Percentiles rank a stretch among this genome's conserved stretches.
phyloP scores from a whole-genome alignment of 1,140 invertebrate genomes.

The Steinernema khuongi region DNA sequence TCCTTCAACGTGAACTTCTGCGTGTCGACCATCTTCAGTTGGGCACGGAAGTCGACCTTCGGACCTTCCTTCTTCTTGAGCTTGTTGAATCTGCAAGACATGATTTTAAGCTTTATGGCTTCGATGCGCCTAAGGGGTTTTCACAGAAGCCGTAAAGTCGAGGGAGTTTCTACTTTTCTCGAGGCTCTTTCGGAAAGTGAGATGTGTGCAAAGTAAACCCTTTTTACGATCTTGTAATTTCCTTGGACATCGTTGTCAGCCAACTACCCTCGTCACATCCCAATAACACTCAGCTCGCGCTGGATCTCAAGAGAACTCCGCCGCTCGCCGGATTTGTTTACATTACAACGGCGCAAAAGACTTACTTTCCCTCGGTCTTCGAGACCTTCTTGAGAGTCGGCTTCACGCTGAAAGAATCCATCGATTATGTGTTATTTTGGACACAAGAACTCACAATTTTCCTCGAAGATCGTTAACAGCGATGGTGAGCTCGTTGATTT shows the following conservation, averaged over 20 bases:
- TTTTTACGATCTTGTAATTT: too few species aligned
- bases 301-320: not conserved
- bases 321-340: not conserved
- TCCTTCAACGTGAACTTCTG: slow-evolving; percentile 98
- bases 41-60: slow-evolving; percentile 97
- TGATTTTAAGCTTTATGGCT: not conserved
- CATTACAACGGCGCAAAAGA: not conserved
- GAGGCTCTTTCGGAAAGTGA: too few species aligned
- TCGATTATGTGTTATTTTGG: not conserved
- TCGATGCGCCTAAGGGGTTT: not conserved
- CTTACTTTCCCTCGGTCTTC: slow-evolving; percentile 90
- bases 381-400: slow-evolving; percentile 97
- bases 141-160: too few species aligned
- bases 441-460: slow-evolving; percentile 86
- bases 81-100: slow-evolving; percentile 71
- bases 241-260: too few species aligned
- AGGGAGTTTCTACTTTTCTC: too few species aligned
- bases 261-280: too few species aligned
- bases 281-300: too few species aligned
- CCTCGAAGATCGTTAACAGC: slow-evolving; percentile 98
- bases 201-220: too few species aligned
- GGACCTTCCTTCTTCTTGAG: slow-evolving; percentile 83
- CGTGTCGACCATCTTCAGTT: slow-evolving; percentile 96
- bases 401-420: slow-evolving; percentile 70
- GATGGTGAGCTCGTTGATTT: slow-evolving; percentile 96